A percentile compares a stretch with the other conserved stretches of the same genome.
Evolutionary conservation across 2,888 invertebrate genomes (phyloP).

Genomic region (Ennomos quercinarius): DNA sequence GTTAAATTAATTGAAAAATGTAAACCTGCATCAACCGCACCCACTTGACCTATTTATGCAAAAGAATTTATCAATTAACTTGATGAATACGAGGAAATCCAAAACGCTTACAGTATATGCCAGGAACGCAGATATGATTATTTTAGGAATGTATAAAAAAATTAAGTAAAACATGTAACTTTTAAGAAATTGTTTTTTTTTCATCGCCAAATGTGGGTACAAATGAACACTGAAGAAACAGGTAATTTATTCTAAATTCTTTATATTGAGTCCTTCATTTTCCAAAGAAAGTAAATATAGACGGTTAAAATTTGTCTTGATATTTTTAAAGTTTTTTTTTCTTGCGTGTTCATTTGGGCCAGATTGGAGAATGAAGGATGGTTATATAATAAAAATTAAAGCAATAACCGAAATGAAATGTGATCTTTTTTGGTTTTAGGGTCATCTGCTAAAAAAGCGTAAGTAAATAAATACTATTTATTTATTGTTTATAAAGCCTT

Average conservation of each 20-base stretch:
- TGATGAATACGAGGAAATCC: background rate
- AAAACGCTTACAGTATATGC: background rate
- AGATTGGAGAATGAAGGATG: constrained; percentile 74
- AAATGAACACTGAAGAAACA: constrained; percentile 67
- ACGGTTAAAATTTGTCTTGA: background rate
- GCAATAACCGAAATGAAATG: background rate
- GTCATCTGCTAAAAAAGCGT: constrained; percentile 53
- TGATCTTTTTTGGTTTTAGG: constrained; percentile 52
- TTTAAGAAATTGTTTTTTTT: constrained; percentile 18
- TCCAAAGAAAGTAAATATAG: constrained; percentile 37
- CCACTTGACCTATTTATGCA: constrained; percentile 29
- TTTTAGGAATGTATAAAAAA: constrained; percentile 41
- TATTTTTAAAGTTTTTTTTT: too few relatives aligned
- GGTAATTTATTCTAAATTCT: constrained; percentile 56
- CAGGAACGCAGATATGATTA: background rate
- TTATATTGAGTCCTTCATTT: constrained; percentile 66
- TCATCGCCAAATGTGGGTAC: constrained; percentile 38
- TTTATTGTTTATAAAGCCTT: too few relatives aligned
- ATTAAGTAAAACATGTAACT: constrained; percentile 51
- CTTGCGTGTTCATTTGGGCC: constrained; percentile 72
- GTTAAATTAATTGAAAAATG: constrained; percentile 46
- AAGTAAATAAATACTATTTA: constrained; percentile 34
- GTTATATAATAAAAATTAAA: constrained; percentile 40
- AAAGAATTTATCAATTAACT: too few relatives aligned
- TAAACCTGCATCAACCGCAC: constrained; percentile 54